Base-by-base conservation (phyloP, 2,113 vertebrate genomes). In the Recurvirostra avosetta region DNA sequence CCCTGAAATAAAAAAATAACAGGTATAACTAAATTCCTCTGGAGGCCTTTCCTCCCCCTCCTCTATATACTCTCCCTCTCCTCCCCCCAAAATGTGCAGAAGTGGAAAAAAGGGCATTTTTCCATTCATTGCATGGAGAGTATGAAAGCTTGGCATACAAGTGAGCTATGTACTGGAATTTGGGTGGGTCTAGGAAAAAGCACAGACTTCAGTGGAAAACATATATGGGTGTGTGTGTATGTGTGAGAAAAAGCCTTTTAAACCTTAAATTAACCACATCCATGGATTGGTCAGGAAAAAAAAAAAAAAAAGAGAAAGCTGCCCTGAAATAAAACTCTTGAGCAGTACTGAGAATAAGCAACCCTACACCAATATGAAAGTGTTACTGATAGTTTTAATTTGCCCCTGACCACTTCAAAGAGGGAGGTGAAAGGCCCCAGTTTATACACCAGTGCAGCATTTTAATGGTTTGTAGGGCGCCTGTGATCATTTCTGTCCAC, bases 161-260 rank as follows among this genome's bases (percentile, higher is more conserved):
- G 61, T 25, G 73, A 97, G 86, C 77, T 91, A 58, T 82, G 97
- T 93, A 86, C 96, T 97, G 98, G 98, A 98, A 98, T 98, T 79
- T 47, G 97, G 97, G 98, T 97, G 98, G 97, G 97, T 98, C 98
- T 97, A 97, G 97, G 98, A 98, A 98, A 98, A 98, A 98, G 96
- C 93, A 96, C 94, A 96, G 97, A 92, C 97, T 95, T 96, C 95
- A 98, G 97, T 98, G 98, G 98, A 98, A 98, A 98, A 97, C 96
- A 93, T 94, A 95, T 91, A 97, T 74, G 96, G 97, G 96, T 86
- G 97, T 94, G 96, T 53, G 88, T 74, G 92, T 95, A 72, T 53
- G 80, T 97, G 96, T 72, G 96, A 96, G 91, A 90, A 97, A 97
- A 97, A 94, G 18, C 87, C 92, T 97, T 94, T 96, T 92, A 98